Evolutionary conservation across 2,888 invertebrate genomes (phyloP).

Genomic region (Chironomus tentans): DNA sequence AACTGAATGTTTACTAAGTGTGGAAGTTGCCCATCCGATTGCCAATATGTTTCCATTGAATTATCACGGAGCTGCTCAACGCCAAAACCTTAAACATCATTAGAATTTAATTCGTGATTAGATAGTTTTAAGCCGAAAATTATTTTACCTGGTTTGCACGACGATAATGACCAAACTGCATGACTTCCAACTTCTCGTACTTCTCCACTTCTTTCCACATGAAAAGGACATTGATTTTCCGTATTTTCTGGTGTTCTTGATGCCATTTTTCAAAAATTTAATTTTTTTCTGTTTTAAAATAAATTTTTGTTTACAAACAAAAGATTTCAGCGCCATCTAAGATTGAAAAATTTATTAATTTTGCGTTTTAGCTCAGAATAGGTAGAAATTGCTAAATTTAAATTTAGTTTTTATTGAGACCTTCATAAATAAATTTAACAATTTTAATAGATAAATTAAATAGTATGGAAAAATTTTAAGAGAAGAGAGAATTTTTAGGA

Average conservation of each 20-base stretch:
- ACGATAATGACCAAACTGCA: constrained; percentile 96
- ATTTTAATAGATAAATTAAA: too few relatives aligned
- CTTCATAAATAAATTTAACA: too few relatives aligned
- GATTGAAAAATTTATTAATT: too few relatives aligned
- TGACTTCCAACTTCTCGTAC: constrained; percentile 66
- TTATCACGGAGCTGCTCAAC: constrained; percentile 94
- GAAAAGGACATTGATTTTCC: constrained; percentile 32
- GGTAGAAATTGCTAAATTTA: too few relatives aligned
- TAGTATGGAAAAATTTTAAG: too few relatives aligned
- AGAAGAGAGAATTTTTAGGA: too few relatives aligned
- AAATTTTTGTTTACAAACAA: too few relatives aligned
- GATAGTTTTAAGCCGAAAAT: too few relatives aligned
- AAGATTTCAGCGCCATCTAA: too few relatives aligned
- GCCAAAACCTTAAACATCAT: constrained; percentile 68
- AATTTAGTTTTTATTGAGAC: too few relatives aligned
- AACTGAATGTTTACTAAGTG: constrained; percentile 97
- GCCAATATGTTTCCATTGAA: constrained; percentile 97
- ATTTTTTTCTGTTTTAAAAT: background rate
- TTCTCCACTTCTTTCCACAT: constrained; percentile 40
- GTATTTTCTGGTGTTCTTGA: constrained; percentile 8
- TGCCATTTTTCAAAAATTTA: background rate
- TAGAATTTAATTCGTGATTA: too few relatives aligned
- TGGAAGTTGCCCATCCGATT: constrained; percentile 96
- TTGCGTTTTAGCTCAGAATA: too few relatives aligned
- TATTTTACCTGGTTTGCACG: constrained; percentile 84